Base-by-base conservation (phyloP, 2,888 invertebrate genomes). In the Andrena praecox region DNA sequence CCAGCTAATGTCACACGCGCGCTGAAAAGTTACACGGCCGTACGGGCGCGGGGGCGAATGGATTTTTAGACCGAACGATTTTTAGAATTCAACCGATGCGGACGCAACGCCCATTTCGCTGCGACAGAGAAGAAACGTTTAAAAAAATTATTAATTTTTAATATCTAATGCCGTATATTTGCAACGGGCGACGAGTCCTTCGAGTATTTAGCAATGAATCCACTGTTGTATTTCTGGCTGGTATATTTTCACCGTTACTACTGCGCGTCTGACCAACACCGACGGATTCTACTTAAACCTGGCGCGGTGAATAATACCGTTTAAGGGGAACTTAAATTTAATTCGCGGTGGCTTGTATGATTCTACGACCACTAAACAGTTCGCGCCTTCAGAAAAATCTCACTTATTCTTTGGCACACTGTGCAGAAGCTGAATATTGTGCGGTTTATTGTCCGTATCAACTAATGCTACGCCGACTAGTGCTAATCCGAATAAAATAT, bases 1-100 rank as follows among this genome's bases (percentile, higher is more conserved):
- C 77, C 20, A 74, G 77, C 87, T 89, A 89, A 89, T 89, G 89
- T 89, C 87, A 86, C 86, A 85, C 80, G 83, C 79, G 73, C 50
- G 74, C 79, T 62, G 81, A 83, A 86, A 84, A 81, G 73, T 83
- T 87, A 79, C 75, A 84, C 75, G 72, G 27, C 27, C 24, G 3
- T 16, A 7, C 29, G 31, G 50, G 3, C 72, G 12, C 24, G 8
- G 29, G 29, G 20, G 42, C 72, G 50, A 68, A 82, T 75, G 64
- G 71, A 71, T 78, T 78, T 68, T n/a, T n/a, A n/a, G 52, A 73
- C 48, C 73, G 66, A 33, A 68, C 67, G 59, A 71, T 56, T 54
- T 77, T 50, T 69, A 48, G 59, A 24, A 50, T 16, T 24, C 54
- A 24, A 6, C 27, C 10, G 56, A 68, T 62, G 71, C 69, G 59